Conservation (phyloP, 2,888 invertebrate species). For the Tricholauxania praeusta region DNA sequence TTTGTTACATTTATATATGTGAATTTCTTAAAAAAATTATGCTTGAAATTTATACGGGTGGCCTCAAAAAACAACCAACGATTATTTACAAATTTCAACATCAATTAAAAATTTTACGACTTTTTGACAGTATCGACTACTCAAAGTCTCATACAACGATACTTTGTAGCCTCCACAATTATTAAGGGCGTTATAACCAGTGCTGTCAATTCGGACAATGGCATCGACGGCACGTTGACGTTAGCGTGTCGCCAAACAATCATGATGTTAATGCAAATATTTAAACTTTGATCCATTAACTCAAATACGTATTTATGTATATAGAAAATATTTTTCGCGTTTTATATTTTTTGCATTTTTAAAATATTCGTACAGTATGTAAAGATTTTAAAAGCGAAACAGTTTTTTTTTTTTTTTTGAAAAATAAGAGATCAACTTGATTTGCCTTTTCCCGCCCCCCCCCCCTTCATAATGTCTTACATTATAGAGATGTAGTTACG, state of each 20-base stretch:
- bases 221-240: too few relatives aligned
- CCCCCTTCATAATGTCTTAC: slow-evolving; percentile 17
- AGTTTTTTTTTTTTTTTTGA: too few relatives aligned
- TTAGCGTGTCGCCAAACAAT: slow-evolving; percentile 5
- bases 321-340: background rate
- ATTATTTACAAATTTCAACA: too few relatives aligned
- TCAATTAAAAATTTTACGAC: background rate
- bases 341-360: too few relatives aligned
- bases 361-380: too few relatives aligned
- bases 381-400: background rate
- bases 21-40: too few relatives aligned
- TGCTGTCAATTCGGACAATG: background rate
- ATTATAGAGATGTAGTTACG: background rate
- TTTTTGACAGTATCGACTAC: slow-evolving; percentile 31
- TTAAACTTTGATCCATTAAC: slow-evolving; percentile 13
- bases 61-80: too few relatives aligned
- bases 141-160: slow-evolving; percentile 8
- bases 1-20: too few relatives aligned
- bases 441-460: background rate
- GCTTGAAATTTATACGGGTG: too few relatives aligned
- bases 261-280: slow-evolving; percentile 11
- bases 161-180: slow-evolving; percentile 39
- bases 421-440: slow-evolving; percentile 26
- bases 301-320: background rate
- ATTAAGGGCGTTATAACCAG: background rate